Percentiles rank a stretch among this genome's conserved stretches.
phyloP scores from a whole-genome alignment of 2,888 invertebrate genomes.

The Polyommatus iphigenia region DNA sequence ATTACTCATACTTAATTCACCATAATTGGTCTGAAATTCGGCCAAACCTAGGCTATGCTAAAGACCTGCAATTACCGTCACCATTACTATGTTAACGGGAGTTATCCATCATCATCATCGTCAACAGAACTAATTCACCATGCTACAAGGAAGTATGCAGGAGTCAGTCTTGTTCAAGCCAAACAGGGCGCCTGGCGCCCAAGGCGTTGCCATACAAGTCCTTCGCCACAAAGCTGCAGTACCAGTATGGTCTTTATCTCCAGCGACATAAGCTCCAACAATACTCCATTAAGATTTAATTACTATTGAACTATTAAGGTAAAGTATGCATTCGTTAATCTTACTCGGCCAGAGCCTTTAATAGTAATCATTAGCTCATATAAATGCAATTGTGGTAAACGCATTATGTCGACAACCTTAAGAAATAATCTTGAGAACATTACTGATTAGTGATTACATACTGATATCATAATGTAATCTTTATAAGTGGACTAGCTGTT shows the following conservation, averaged over 20 bases:
- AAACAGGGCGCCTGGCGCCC: neutral
- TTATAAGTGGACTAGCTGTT: too few species aligned
- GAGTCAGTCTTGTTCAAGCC: conserved; percentile 16
- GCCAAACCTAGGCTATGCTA: conserved; percentile 13
- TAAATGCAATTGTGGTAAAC: neutral
- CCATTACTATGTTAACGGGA: neutral
- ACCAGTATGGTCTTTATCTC: conserved; percentile 30
- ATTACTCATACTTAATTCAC: conserved; percentile 18
- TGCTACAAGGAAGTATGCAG: conserved; percentile 24
- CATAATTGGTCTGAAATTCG: conserved; percentile 26
- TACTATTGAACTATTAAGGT: conserved; percentile 30
- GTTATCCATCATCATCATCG: neutral
- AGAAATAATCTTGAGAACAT: neutral
- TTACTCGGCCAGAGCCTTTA: conserved; percentile 10
- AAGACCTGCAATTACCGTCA: neutral
- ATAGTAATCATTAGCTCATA: conserved; percentile 14
- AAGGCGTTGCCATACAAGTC: conserved; percentile 30
- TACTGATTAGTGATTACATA: too few species aligned
- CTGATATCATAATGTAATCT: neutral
- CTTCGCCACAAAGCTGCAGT: conserved; percentile 16
- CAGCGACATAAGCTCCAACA: conserved; percentile 2
- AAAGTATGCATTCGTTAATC: conserved; percentile 22
- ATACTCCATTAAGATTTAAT: conserved; percentile 16
- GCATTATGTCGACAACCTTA: neutral
- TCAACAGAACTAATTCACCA: neutral